Percentiles rank a stretch among this genome's conserved stretches.
Conservation (phyloP, 1,140 invertebrate species). For the Drosophila malerkotliana region DNA sequence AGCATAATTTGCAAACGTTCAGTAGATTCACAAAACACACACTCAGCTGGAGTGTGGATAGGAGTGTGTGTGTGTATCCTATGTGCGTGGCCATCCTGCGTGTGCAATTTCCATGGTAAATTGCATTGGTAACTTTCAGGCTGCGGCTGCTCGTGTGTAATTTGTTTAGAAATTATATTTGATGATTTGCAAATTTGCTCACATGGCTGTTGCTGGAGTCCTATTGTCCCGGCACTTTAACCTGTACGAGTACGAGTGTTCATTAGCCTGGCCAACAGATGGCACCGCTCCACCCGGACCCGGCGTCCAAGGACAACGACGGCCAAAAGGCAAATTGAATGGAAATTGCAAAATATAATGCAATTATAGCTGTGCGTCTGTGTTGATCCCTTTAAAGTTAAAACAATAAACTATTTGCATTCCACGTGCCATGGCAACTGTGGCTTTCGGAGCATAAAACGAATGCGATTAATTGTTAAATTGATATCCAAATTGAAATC, state of each 20-base stretch:
- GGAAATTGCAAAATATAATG: conserved; percentile 59
- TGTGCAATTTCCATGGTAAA: conserved; percentile 43
- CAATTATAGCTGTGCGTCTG: conserved; percentile 44
- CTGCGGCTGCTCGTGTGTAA: conserved; percentile 54
- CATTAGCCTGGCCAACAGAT: conserved; percentile 42
- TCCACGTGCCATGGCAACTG: conserved; percentile 8
- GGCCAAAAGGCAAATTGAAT: conserved; percentile 57
- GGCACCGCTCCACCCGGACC: conserved; percentile 4
- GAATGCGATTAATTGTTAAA: conserved; percentile 46
- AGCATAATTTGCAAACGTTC: conserved; percentile 54
- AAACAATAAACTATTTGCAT: conserved; percentile 46
- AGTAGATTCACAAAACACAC: conserved; percentile 2
- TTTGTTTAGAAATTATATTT: conserved; percentile 76
- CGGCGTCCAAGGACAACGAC: conserved; percentile 20
- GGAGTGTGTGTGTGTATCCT: too few species aligned
- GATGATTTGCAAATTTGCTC: conserved; percentile 62
- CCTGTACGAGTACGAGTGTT: conserved; percentile 41
- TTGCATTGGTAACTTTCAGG: conserved; percentile 55
- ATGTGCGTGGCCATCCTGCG: not conserved
- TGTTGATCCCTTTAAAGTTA: conserved; percentile 27
- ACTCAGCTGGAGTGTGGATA: not conserved
- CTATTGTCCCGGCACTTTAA: conserved; percentile 38
- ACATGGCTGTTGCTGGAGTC: conserved; percentile 23
- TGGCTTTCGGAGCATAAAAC: conserved; percentile 19
- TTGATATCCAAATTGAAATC: conserved; percentile 37